phyloP scores from a whole-genome alignment of 2,888 invertebrate genomes.

The Halictus quadricinctus region DNA sequence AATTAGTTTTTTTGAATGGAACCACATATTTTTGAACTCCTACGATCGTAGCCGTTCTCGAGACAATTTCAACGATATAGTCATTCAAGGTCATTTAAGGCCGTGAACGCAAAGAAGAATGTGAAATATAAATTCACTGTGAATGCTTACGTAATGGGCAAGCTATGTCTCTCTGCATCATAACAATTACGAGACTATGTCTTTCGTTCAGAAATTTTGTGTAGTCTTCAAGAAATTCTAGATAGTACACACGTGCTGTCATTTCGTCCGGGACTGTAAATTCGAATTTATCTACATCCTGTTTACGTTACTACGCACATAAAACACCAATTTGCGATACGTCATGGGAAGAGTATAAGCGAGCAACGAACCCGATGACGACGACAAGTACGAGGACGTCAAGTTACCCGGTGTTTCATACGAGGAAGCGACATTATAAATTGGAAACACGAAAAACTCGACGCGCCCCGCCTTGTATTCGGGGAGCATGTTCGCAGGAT shows the following conservation, averaged over 20 bases:
- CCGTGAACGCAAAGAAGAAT: too few relatives aligned
- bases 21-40: too few relatives aligned
- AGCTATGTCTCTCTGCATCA: too few relatives aligned
- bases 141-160: too few relatives aligned
- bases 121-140: too few relatives aligned
- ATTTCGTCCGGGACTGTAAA: neutral
- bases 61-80: too few relatives aligned
- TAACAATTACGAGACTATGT: too few relatives aligned
- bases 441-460: conserved; percentile 34
- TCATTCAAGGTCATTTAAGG: too few relatives aligned
- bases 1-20: too few relatives aligned
- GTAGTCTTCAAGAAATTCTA: neutral
- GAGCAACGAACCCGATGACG: neutral
- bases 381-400: neutral
- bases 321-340: conserved; percentile 42
- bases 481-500: conserved; percentile 18
- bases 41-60: too few relatives aligned
- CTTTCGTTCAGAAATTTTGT: too few relatives aligned
- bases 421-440: conserved; percentile 47
- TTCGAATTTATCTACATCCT: neutral
- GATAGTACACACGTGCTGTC: neutral
- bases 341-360: conserved; percentile 10
- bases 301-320: conserved; percentile 21
- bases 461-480: conserved; percentile 17
- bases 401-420: conserved; percentile 24